These are phyloP conservation scores for Pachyramphus minor DNA, from an alignment of 2,113 vertebrate species.

Conservation along the genomic window DNA sequence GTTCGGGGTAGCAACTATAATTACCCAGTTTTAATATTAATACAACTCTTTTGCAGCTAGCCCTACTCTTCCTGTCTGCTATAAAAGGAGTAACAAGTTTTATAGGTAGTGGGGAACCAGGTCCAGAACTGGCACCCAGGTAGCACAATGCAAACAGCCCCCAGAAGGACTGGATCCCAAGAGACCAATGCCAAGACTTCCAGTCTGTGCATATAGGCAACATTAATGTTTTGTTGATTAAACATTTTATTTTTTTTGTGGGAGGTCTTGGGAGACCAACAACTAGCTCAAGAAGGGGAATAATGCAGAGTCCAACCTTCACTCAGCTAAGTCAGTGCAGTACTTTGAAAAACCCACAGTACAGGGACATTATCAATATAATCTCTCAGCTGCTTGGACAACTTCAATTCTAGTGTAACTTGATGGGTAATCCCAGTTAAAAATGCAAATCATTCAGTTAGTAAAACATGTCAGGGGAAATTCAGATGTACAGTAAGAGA, in stretches of 20 bases:
- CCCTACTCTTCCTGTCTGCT: not conserved
- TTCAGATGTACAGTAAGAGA: not conserved
- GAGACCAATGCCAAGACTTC: not conserved
- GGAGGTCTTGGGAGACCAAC: not conserved
- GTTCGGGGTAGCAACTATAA: not conserved
- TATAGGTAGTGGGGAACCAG: not conserved
- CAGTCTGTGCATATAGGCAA: not conserved
- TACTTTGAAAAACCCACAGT: not conserved
- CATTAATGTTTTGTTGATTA: not conserved
- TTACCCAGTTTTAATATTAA: not conserved
- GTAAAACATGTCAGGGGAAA: not conserved
- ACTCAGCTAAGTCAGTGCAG: not conserved
- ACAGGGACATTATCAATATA: not conserved
- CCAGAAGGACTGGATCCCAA: not conserved
- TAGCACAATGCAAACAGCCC: not conserved
- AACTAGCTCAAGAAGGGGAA: not conserved
- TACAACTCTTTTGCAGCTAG: not conserved
- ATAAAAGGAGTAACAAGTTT: not conserved
- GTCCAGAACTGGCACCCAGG: not conserved
- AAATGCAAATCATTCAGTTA: constrained; percentile 5
- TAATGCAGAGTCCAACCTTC: not conserved
- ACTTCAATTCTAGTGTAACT: not conserved
- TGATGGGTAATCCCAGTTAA: not conserved
- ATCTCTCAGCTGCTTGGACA: not conserved
- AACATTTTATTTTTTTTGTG: not conserved